Conservation (phyloP, 2,888 invertebrate genomes). For the Tachina fera region DNA sequence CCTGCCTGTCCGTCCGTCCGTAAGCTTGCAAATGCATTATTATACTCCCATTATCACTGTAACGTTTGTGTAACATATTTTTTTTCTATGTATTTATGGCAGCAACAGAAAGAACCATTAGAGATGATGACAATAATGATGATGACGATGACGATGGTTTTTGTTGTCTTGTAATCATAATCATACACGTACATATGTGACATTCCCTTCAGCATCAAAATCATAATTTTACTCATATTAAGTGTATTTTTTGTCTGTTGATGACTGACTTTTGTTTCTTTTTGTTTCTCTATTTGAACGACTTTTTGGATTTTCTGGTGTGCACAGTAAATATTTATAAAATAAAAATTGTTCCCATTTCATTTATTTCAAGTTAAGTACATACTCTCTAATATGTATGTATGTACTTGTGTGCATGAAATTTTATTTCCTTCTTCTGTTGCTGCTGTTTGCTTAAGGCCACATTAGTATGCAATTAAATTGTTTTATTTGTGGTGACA, state of each 20-base stretch:
- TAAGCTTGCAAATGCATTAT: slow-evolving; percentile 5
- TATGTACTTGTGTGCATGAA: slow-evolving; percentile 7
- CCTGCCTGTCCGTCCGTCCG: not conserved
- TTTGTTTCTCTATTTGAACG: slow-evolving; percentile 21
- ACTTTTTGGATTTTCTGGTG: slow-evolving; percentile 30
- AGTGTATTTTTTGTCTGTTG: slow-evolving; percentile 57
- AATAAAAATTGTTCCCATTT: slow-evolving; percentile 60
- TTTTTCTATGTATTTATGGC: slow-evolving; percentile 21
- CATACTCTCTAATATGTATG: not conserved
- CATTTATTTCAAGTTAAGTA: slow-evolving; percentile 54
- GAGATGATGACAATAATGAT: not conserved
- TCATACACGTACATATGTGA: slow-evolving; percentile 47
- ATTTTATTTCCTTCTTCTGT: slow-evolving; percentile 19
- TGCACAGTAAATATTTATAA: slow-evolving; percentile 39
- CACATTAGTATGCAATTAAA: slow-evolving; percentile 72
- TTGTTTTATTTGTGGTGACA: slow-evolving; percentile 71
- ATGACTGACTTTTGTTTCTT: slow-evolving; percentile 56
- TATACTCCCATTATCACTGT: slow-evolving; percentile 31
- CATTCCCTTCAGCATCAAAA: slow-evolving; percentile 40
- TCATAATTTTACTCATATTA: slow-evolving; percentile 24
- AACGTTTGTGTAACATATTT: slow-evolving; percentile 39
- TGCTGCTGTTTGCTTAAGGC: slow-evolving; percentile 63
- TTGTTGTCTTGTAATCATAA: slow-evolving; percentile 51
- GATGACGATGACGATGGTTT: not conserved
- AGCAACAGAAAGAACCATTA: slow-evolving; percentile 52